Evolutionary conservation across 2,888 invertebrate genomes (phyloP), one percentile per base, ranked within the genome.

Genomic region (Corbicula japonica): DNA sequence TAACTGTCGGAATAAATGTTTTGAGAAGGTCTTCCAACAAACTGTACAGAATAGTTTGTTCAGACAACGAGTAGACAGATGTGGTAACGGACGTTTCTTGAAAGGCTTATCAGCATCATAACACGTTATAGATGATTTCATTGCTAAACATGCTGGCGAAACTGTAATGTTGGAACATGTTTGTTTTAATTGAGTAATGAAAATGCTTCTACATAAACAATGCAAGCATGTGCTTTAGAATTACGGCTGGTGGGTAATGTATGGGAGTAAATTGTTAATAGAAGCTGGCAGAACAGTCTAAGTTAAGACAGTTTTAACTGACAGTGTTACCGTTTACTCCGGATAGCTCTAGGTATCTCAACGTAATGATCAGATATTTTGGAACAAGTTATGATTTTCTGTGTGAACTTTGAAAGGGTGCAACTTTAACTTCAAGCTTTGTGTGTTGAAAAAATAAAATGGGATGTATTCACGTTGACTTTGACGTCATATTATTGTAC

Each of bases 191-290:
- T 34, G 18, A 23, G 35, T 12, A 35, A 18, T 58, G 21, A 35
- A 21, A 35, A 4, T 1, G 3, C 35, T 2, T 12, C 21, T n/a
- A 26, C 35, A 58, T 58, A 58, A 58, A 58, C 58, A 58, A 30
- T 12, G 15, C 30, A 18, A 32, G 54, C 58, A 35, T 58, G 35
- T 58, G 58, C n/a, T 21, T 5, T 35, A 58, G 58, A 5, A 58
- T n/a, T 35, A 21, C 15, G 18, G 10, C 30, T 35, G 21, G 58
- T 35, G 35, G 34, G 58, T n/a, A 21, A 35, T 38, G 35, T 58
- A n/a, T 58, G 12, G 4, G 30, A 5, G 2, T 54, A 23, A 38
- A 58, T 58, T 58, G 58, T 35, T 58, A 35, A 58, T 35, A 21
- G 34, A 35, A 58, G 35, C 34, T 58, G 58, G 35, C 58, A 58